Base-by-base conservation (phyloP, 1,140 invertebrate species). In the Tetranychus urticae region DNA sequence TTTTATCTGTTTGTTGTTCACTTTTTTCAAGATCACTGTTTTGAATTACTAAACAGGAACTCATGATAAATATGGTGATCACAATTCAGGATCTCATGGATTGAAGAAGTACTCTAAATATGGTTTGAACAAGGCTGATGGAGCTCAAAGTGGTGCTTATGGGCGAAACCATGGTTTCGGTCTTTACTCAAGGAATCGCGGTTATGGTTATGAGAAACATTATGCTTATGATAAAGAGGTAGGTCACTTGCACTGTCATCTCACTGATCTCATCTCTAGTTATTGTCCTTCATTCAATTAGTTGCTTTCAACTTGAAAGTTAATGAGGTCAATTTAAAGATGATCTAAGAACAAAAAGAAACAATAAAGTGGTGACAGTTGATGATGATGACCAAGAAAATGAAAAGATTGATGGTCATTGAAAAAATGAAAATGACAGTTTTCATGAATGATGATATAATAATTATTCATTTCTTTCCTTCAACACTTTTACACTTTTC, bases 151-250 rank as follows among this genome's bases (percentile, higher is more conserved):
- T 33, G 62, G 54, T 37, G 35, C 63, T 50, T 48, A 63, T 61
- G 59, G 37, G 8, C 33, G 61, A 45, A 34, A 61, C 33, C 35
- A 63, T 46, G 59, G 45, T 34, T 13, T 35, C n/a, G 48, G 52
- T 52, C 33, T 63, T 33, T 64, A 67, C 56, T 58, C 62, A 23
- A 56, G 66, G 10, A 64, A 67, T 45, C 48, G 66, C 14, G 66
- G 67, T 6, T 68, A 67, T 57, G 66, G 67, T 35, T 68, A 68
- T 58, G 67, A 68, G 46, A 68, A 68, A 58, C 64, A 64, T 36
- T 68, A 67, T 59, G 63, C 64, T n/a, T 68, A 65, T 50, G 67
- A 68, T 56, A 63, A 68, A 54, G 57, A 65, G n/a, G 31, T 61
- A 34, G 65, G 66, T 3, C 36, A 50, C n/a, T 50, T 62, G 36